phyloP scores from a whole-genome alignment of 2,888 invertebrate species.

The Lycophotia porphyrea region DNA sequence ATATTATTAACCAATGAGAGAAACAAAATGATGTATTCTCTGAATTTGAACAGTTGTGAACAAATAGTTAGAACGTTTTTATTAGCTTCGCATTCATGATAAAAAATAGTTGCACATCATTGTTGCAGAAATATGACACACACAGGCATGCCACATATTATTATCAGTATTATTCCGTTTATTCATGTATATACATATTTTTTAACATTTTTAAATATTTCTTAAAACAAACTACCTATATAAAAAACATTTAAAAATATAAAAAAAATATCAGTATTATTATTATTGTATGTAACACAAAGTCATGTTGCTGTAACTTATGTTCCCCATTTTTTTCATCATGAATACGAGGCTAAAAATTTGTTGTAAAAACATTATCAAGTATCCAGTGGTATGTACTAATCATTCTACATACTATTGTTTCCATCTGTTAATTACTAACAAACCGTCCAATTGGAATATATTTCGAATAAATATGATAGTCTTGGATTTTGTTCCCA shows the following conservation, averaged over 20 bases:
- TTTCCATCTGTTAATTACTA: conserved; percentile 18
- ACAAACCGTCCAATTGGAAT: neutral
- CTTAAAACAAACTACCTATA: too few relatives aligned
- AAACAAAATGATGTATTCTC: conserved; percentile 3
- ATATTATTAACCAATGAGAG: neutral
- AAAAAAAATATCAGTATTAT: too few relatives aligned
- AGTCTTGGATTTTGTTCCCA: conserved; percentile 84
- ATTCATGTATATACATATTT: too few relatives aligned
- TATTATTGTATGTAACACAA: conserved; percentile 1
- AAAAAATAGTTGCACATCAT: conserved; percentile 4
- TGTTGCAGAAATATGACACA: too few relatives aligned
- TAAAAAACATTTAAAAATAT: too few relatives aligned
- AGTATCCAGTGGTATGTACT: neutral
- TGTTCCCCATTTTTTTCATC: neutral
- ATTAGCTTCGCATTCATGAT: conserved; percentile 1
- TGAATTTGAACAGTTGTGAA: conserved; percentile 19
- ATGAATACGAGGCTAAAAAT: neutral
- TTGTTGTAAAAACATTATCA: neutral
- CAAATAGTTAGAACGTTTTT: conserved; percentile 15
- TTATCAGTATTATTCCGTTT: too few relatives aligned
- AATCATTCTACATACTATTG: conserved; percentile 1
- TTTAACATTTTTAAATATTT: too few relatives aligned
- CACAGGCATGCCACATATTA: too few relatives aligned
- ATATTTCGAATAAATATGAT: conserved; percentile 58
- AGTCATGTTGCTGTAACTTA: neutral